Conservation (phyloP, 1,140 invertebrate genomes). For the Diabrotica undecimpunctata region DNA sequence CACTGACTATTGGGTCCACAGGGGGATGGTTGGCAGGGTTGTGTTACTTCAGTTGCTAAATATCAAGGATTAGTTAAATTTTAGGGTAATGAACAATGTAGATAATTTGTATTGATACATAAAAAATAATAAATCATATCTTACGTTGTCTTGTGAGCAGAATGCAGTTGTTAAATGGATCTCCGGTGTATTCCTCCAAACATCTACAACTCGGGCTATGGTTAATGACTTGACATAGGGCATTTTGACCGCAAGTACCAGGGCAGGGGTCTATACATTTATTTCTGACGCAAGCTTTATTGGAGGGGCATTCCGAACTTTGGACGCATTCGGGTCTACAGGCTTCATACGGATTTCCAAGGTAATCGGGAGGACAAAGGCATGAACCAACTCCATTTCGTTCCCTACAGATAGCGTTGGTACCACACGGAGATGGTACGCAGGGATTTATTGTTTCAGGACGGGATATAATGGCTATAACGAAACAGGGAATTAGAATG, state of each 20-base stretch:
- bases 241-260: conserved; percentile 74
- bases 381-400: conserved; percentile 75
- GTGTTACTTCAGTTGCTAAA: neutral
- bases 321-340: conserved; percentile 80
- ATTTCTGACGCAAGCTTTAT: conserved; percentile 76
- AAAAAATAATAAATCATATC: conserved; percentile 10
- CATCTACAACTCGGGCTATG: conserved; percentile 79
- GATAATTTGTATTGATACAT: too few species aligned
- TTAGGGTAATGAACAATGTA: too few species aligned
- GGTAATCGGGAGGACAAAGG: conserved; percentile 69
- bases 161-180: conserved; percentile 62
- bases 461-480: conserved; percentile 29
- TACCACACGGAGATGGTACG: conserved; percentile 74
- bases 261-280: conserved; percentile 81
- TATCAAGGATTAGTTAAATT: too few species aligned
- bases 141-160: conserved; percentile 49
- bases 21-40: conserved; percentile 58
- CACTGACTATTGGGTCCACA: conserved; percentile 68
- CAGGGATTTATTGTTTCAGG: conserved; percentile 64
- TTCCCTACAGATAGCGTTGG: conserved; percentile 72
- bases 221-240: conserved; percentile 76
- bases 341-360: conserved; percentile 69
- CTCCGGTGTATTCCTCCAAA: conserved; percentile 66
- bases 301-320: conserved; percentile 76
- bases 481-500: neutral